Percentiles rank a stretch among this genome's conserved stretches.
Conservation (phyloP, 2,888 invertebrate genomes). For the Melinaea marsaeus region DNA sequence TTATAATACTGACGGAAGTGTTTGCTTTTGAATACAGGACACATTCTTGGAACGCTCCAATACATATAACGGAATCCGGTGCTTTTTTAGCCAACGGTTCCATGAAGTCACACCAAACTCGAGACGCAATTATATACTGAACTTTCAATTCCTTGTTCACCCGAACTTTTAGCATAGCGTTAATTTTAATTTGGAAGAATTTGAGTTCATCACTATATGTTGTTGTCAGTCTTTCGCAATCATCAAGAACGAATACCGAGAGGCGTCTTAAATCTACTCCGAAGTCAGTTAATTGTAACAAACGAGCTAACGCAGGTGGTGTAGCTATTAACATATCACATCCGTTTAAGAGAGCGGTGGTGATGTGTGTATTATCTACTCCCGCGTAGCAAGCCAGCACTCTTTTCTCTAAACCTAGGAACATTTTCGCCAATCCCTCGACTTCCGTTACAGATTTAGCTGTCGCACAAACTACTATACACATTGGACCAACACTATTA, state of each 20-base stretch:
- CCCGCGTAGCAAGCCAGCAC: slow-evolving; percentile 67
- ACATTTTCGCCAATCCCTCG: slow-evolving; percentile 56
- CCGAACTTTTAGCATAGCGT: slow-evolving; percentile 62
- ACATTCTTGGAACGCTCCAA: slow-evolving; percentile 86
- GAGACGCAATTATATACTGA: slow-evolving; percentile 79
- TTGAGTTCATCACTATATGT: slow-evolving; percentile 72
- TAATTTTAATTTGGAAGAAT: slow-evolving; percentile 59
- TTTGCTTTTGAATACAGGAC: slow-evolving; percentile 81
- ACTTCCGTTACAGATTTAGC: slow-evolving; percentile 75
- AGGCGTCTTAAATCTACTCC: slow-evolving; percentile 79
- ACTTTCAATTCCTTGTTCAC: slow-evolving; percentile 64
- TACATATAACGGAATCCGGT: slow-evolving; percentile 80
- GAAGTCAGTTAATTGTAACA: slow-evolving; percentile 53
- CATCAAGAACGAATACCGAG: slow-evolving; percentile 83
- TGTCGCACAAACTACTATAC: slow-evolving; percentile 82
- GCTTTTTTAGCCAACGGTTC: slow-evolving; percentile 75
- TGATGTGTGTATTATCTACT: slow-evolving; percentile 50
- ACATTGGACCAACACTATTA: slow-evolving; percentile 78
- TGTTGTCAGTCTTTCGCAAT: slow-evolving; percentile 80
- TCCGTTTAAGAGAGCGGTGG: slow-evolving; percentile 77
- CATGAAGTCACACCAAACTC: slow-evolving; percentile 81
- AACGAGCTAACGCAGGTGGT: slow-evolving; percentile 76
- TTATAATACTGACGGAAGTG: slow-evolving; percentile 56
- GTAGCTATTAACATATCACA: slow-evolving; percentile 86
- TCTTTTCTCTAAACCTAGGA: slow-evolving; percentile 54